Base-by-base conservation (phyloP, 2,888 invertebrate species). In the Taenaris catops region DNA sequence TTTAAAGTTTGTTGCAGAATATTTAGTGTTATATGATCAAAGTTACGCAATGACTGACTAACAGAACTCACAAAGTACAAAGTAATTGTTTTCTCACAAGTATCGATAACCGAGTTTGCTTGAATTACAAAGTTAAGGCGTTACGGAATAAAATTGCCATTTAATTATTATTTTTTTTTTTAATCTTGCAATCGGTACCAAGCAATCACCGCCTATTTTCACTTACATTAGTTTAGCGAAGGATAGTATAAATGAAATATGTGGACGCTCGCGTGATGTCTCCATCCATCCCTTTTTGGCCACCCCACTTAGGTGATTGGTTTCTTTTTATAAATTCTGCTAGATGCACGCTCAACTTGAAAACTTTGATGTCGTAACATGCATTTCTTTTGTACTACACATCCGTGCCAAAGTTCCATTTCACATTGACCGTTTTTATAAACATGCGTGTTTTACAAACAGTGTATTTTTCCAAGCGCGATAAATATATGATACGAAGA, bases 231-330 rank as follows among this genome's bases (percentile, higher is more conserved):
- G 79, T 75, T 76, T 69, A 74, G 68, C 65, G 65, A 58, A 71
- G 72, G 72, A 73, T 69, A 61, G 70, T 74, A 78, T 76, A 79
- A 81, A 79, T 84, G 80, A 81, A 78, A 79, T 80, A 80, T 83
- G 76, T 76, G 73, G 53, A 38, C 41, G 69, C 53, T 79, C 66
- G 76, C 81, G 80, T 83, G 81, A 79, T 58, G 69, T 73, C 71
- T 72, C 71, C 62, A 60, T 73, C 62, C 68, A n/a, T n/a, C n/a
- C n/a, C n/a, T n/a, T 67, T 58, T 57, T 59, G 46, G 32, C 34
- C 46, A 44, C 48, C 55, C 61, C 53, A 81, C 75, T 80, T 81
- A 79, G 51, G 65, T 65, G 79, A 84, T 83, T 84, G 74, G 75
- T 70, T 79, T 44, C 41, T 40, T 39, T 37, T 36, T 35, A 40